phyloP scores from a whole-genome alignment of 2,113 vertebrate genomes.

The Rhizomys pruinosus region DNA sequence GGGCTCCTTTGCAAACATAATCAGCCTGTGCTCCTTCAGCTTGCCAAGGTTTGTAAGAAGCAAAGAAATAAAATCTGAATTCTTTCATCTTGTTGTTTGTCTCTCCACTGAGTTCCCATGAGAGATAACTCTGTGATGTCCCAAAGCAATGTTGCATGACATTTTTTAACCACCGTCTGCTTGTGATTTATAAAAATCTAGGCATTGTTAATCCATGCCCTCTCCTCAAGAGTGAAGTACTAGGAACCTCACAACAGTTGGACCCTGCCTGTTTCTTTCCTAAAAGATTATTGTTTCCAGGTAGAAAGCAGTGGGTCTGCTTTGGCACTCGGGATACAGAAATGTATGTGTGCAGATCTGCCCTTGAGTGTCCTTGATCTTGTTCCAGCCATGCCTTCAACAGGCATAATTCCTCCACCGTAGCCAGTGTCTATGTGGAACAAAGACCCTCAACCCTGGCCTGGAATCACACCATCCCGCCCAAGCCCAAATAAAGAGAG shows the following conservation, averaged over 20 bases:
- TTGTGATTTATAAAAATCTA: neutral
- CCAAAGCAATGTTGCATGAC: neutral
- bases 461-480: neutral
- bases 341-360: neutral
- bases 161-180: neutral
- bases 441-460: neutral
- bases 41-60: accelerated
- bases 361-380: neutral
- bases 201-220: neutral
- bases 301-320: neutral
- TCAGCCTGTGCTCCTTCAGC: accelerated
- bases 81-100: neutral
- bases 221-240: too few species aligned
- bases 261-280: neutral
- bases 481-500: too few species aligned
- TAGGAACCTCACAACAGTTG: accelerated
- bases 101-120: neutral
- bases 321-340: neutral
- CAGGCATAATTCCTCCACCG: accelerated
- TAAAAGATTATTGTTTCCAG: too few species aligned
- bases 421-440: neutral
- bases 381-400: neutral
- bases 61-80: accelerated
- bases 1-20: neutral
- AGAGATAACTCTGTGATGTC: neutral